These are phyloP conservation scores for Cryptotermes secundus DNA, from an alignment of 1,140 invertebrate species.

Conservation along the genomic window DNA sequence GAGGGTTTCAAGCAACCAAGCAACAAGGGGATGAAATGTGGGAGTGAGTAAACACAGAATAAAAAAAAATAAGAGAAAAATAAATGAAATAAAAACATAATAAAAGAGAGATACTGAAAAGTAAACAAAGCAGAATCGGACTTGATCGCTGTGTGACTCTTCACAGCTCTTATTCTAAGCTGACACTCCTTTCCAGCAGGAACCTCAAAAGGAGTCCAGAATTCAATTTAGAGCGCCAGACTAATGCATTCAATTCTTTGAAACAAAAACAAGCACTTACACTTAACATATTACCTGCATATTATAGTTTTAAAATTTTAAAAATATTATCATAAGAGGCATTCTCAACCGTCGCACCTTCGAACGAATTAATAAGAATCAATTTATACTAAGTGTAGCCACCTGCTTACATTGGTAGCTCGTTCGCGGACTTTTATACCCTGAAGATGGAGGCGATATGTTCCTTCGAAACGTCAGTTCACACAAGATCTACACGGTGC, in stretches of 20 bases:
- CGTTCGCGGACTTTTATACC: no score
- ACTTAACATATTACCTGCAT: no score
- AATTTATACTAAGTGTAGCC: no score
- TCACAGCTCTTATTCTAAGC: neutral
- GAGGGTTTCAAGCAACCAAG: conserved; percentile 17
- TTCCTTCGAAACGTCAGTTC: no score
- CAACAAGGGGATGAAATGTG: conserved; percentile 3
- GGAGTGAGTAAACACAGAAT: conserved; percentile 12
- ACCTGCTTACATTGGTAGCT: no score
- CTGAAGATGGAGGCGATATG: no score
- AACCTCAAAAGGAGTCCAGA: neutral
- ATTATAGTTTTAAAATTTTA: no score
- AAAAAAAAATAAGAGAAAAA: neutral
- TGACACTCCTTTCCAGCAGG: neutral
- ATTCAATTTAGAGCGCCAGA: neutral
- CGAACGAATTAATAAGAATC: no score
- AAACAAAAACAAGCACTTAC: neutral
- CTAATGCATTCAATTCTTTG: neutral
- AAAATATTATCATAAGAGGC: no score
- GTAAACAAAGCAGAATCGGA: neutral
- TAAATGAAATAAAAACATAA: conserved; percentile 16
- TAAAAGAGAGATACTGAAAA: conserved; percentile 1
- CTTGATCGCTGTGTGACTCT: neutral
- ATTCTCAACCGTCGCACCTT: no score
- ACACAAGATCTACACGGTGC: no score